Conservation (phyloP, 2,113 vertebrate species). For the Platycercus adscitus region DNA sequence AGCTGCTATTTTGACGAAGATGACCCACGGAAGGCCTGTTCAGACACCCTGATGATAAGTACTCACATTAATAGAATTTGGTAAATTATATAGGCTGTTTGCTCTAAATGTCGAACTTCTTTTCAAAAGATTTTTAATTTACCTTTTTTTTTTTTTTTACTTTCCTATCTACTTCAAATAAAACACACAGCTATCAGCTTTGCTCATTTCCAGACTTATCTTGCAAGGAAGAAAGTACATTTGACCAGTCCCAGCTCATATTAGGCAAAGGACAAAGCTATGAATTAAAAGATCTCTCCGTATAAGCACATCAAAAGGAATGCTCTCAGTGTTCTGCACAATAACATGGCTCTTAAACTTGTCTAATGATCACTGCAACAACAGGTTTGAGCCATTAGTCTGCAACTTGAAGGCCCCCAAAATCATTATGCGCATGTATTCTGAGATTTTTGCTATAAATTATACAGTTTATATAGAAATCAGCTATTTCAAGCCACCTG, state of each 20-base stretch:
- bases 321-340: neutral
- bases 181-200: neutral
- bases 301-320: neutral
- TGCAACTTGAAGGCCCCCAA: neutral
- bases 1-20: constrained; percentile 23
- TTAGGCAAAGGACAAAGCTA: constrained; percentile 27
- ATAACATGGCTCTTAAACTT: neutral
- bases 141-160: neutral
- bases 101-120: constrained; percentile 9
- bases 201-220: constrained; percentile 23
- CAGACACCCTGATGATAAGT: neutral
- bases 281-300: constrained; percentile 7
- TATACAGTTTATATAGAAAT: constrained; percentile 14
- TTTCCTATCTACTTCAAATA: constrained; percentile 33
- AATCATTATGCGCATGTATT: neutral
- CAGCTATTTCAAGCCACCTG: constrained; percentile 22
- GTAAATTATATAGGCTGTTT: constrained; percentile 39
- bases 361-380: neutral
- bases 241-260: neutral
- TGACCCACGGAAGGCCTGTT: constrained; percentile 1
- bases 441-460: neutral
- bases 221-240: neutral
- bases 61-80: constrained; percentile 26
- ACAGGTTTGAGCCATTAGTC: neutral
- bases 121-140: neutral